Base-by-base conservation (phyloP, 2,888 invertebrate genomes). In the Crocallis elinguaria region DNA sequence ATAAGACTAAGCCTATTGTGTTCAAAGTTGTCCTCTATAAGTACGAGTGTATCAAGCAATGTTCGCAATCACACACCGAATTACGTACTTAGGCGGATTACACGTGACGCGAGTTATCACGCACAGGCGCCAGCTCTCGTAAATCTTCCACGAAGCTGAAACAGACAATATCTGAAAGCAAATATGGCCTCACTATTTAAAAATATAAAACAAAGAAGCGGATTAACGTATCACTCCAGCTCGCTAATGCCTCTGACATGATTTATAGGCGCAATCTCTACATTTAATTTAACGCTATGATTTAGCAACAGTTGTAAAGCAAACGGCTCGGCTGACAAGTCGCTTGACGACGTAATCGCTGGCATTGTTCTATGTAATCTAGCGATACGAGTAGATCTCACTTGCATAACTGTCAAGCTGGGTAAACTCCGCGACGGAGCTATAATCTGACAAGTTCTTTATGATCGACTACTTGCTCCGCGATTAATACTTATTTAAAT, bases 151-250 rank as follows among this genome's bases (percentile, higher is more conserved):
- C 72, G 79, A 74, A 82, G 75, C 81, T 82, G 78, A 82, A 83
- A 79, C 79, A 80, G 79, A 85, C 85, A 77, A 88, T 89, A 90
- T 89, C 91, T 88, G 78, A 87, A 84, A 88, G 67, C 85, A 91
- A 91, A 91, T 89, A 90, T 88, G 87, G 84, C 83, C 83, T 82
- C 83, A 88, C 89, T 87, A 88, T 91, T 88, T 88, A 88, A 88
- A 88, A 89, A 88, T 86, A 88, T 77, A 86, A 88, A 89, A 89
- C 87, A 89, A 87, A 89, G 88, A 89, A 71, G 75, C 79, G 79
- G 90, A 90, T 90, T 90, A 89, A 88, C 77, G 88, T 85, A 89
- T 90, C 91, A 89, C 84, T 79, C 77, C 71, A 59, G 70, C 48
- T 72, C 72, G 77, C 69, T 88, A 86, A 88, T 82, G 75, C 86